Evolutionary conservation across 2,797 vertebrate genomes (phyloP).

Genomic region (Silurus lanzhouensis): DNA sequence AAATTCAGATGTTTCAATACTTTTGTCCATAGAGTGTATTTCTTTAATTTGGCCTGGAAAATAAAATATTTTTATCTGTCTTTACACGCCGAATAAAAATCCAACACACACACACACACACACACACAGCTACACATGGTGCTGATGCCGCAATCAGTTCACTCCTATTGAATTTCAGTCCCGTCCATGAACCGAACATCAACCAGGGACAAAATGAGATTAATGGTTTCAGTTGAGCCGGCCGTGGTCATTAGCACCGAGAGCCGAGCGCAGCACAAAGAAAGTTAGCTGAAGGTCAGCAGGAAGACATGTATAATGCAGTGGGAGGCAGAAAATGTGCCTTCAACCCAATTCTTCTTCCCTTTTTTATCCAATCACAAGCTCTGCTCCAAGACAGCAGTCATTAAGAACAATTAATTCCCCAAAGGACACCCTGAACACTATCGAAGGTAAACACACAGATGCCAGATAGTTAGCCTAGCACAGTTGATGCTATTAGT

Average conservation of each 20-base stretch:
- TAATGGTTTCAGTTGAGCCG: constrained; percentile 61
- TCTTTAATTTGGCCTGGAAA: too few species aligned
- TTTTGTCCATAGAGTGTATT: too few species aligned
- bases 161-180: constrained; percentile 39
- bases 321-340: constrained; percentile 37
- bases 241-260: constrained; percentile 62
- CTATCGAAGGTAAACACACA: constrained; percentile 16
- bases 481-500: constrained; percentile 22
- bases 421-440: constrained; percentile 14
- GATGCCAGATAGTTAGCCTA: not conserved
- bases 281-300: constrained; percentile 51
- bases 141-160: constrained; percentile 10
- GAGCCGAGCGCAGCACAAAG: constrained; percentile 66
- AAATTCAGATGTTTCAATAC: too few species aligned
- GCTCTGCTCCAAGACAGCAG: constrained; percentile 3
- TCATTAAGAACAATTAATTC: constrained; percentile 8
- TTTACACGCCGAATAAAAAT: not conserved
- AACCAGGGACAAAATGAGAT: constrained; percentile 66
- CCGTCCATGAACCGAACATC: constrained; percentile 52
- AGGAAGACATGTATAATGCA: constrained; percentile 44
- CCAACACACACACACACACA: too few species aligned
- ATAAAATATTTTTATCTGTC: not conserved
- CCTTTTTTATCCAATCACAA: constrained; percentile 2
- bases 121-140: not conserved
- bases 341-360: constrained; percentile 35